phyloP scores from a whole-genome alignment of 2,888 invertebrate genomes.

The Scaeva pyrastri region DNA sequence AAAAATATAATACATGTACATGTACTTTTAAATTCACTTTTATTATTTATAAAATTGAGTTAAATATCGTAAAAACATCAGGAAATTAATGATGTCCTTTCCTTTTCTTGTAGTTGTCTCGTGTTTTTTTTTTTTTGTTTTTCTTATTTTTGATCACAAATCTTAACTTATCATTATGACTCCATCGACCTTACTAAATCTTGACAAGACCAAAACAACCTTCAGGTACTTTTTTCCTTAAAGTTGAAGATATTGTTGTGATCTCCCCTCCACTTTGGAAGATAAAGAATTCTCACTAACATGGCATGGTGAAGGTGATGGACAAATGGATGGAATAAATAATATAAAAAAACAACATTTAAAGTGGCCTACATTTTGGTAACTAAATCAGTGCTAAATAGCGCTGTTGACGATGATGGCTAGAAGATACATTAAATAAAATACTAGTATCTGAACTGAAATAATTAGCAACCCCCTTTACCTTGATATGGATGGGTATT shows the following conservation, averaged over 20 bases:
- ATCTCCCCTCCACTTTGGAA: slow-evolving; percentile 8
- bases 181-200: slow-evolving; percentile 67
- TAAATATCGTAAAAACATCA: neutral
- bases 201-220: slow-evolving; percentile 47
- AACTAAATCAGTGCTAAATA: slow-evolving; percentile 69
- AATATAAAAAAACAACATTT: slow-evolving; percentile 31
- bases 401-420: slow-evolving; percentile 17
- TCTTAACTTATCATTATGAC: slow-evolving; percentile 66
- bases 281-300: slow-evolving; percentile 3
- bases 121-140: slow-evolving; percentile 14
- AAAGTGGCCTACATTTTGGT: slow-evolving; percentile 65
- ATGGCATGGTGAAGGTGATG: slow-evolving; percentile 33
- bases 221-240: slow-evolving; percentile 55
- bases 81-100: slow-evolving; percentile 51
- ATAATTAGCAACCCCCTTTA: slow-evolving; percentile 72
- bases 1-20: too few relatives aligned
- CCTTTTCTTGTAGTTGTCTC: slow-evolving; percentile 23
- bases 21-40: slow-evolving; percentile 54
- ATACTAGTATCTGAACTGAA: slow-evolving; percentile 39
- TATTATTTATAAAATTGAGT: slow-evolving; percentile 16
- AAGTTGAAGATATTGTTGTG: neutral
- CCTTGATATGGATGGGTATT: neutral
- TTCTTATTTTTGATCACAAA: slow-evolving; percentile 40
- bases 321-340: slow-evolving; percentile 34
- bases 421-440: slow-evolving; percentile 32